Evolutionary conservation across 2,113 vertebrate genomes (phyloP).

Genomic region (Opisthocomus hoazin): DNA sequence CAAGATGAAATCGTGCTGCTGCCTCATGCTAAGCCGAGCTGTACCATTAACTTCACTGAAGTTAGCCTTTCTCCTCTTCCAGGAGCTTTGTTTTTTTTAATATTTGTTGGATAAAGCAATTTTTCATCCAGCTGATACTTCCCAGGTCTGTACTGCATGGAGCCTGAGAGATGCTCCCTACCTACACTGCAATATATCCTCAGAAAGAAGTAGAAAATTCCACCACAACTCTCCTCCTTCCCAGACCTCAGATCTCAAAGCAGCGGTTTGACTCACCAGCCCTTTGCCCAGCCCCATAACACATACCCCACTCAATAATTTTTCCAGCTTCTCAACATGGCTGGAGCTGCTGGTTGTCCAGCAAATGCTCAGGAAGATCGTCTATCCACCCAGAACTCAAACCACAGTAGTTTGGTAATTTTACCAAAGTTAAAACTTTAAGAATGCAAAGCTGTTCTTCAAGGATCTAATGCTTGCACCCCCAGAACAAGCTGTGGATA

Average conservation of each 20-base stretch:
- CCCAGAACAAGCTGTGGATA: background rate
- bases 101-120: background rate
- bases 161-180: background rate
- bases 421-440: background rate
- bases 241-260: background rate
- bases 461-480: accelerated
- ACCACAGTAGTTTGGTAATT: background rate
- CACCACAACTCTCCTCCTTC: background rate
- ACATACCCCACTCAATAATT: background rate
- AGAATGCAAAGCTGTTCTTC: background rate
- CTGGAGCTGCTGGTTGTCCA: background rate
- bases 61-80: background rate
- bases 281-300: background rate
- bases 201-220: background rate
- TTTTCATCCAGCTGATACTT: background rate
- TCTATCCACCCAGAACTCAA: background rate
- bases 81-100: background rate
- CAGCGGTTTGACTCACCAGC: background rate
- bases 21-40: background rate
- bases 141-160: background rate
- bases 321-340: background rate
- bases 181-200: background rate
- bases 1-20: background rate
- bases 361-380: background rate
- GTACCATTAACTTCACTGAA: background rate